These are phyloP conservation scores for Coregonus suidteri DNA, from an alignment of 2,797 vertebrate species.

Conservation along the genomic window DNA sequence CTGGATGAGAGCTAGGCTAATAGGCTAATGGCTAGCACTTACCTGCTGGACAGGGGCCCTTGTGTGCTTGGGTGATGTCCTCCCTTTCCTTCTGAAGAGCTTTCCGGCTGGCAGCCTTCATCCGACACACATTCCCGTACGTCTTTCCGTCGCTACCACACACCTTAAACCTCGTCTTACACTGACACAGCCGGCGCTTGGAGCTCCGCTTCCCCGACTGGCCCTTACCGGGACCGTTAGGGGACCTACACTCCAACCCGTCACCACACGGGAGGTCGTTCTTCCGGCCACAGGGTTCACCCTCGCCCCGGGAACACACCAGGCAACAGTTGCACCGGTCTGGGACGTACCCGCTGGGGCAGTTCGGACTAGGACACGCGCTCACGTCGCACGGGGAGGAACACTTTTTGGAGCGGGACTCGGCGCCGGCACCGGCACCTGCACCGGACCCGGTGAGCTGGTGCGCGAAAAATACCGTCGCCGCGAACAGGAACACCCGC, in stretches of 20 bases:
- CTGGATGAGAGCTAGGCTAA: too few relatives aligned
- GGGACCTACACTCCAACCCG: constrained; percentile 79
- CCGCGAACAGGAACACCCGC: constrained; percentile 50
- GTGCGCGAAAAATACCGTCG: constrained; percentile 56
- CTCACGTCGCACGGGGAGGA: constrained; percentile 85
- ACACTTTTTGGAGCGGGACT: constrained; percentile 69
- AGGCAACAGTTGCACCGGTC: constrained; percentile 92
- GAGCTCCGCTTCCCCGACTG: constrained; percentile 66
- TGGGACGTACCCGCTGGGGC: constrained; percentile 85
- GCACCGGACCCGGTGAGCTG: constrained; percentile 22
- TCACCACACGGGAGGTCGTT: constrained; percentile 87
- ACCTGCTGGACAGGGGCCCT: constrained; percentile 83
- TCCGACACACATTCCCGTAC: constrained; percentile 84
- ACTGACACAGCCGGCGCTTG: constrained; percentile 84
- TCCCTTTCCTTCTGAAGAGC: constrained; percentile 79
- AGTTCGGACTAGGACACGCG: constrained; percentile 86
- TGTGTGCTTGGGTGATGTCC: constrained; percentile 79
- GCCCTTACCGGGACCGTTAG: constrained; percentile 45
- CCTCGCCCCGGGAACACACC: constrained; percentile 85
- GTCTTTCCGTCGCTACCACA: constrained; percentile 90
- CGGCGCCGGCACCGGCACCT: constrained; percentile 44
- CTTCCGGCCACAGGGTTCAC: constrained; percentile 84
- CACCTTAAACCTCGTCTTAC: constrained; percentile 79
- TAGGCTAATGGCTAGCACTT: constrained; percentile 49
- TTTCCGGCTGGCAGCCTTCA: constrained; percentile 83